Percentiles rank a stretch among this genome's conserved stretches.
phyloP scores from a whole-genome alignment of 2,797 vertebrate genomes.

The Microctenopoma lineatum region DNA sequence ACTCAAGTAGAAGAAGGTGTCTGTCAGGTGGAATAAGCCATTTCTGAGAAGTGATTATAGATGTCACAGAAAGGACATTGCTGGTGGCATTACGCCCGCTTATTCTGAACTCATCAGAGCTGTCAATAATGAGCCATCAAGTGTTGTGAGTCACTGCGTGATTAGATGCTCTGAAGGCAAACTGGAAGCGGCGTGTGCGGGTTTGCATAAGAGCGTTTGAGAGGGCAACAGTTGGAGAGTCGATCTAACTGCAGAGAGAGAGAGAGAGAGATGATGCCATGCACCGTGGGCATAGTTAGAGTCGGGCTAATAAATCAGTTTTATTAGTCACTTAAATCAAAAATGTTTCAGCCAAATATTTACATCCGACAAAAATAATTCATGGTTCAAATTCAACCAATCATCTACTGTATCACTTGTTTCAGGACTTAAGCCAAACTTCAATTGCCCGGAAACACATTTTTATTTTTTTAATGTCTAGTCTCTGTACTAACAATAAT shows the following conservation, averaged over 20 bases:
- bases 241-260: background rate
- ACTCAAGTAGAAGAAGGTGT: background rate
- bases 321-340: no score
- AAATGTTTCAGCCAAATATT: no score
- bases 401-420: no score
- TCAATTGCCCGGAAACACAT: no score
- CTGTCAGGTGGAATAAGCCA: conserved; percentile 15
- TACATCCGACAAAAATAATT: no score
- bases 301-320: no score
- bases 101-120: conserved; percentile 32
- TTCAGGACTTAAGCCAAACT: no score
- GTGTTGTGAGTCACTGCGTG: conserved; percentile 26
- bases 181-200: conserved; percentile 20
- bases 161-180: conserved; percentile 40
- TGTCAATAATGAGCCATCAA: conserved; percentile 21
- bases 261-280: background rate
- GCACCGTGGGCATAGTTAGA: conserved; percentile 5
- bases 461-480: no score
- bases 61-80: conserved; percentile 26
- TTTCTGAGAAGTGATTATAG: conserved; percentile 14
- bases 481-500: no score
- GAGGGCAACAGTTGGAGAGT: conserved; percentile 1
- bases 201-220: conserved; percentile 8
- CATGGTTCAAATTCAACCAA: no score
- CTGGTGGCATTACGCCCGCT: conserved; percentile 34